A percentile compares a stretch with the other conserved stretches of the same genome.
phyloP scores from a whole-genome alignment of 1,140 invertebrate species.

The Dendroctonus ponderosae region DNA sequence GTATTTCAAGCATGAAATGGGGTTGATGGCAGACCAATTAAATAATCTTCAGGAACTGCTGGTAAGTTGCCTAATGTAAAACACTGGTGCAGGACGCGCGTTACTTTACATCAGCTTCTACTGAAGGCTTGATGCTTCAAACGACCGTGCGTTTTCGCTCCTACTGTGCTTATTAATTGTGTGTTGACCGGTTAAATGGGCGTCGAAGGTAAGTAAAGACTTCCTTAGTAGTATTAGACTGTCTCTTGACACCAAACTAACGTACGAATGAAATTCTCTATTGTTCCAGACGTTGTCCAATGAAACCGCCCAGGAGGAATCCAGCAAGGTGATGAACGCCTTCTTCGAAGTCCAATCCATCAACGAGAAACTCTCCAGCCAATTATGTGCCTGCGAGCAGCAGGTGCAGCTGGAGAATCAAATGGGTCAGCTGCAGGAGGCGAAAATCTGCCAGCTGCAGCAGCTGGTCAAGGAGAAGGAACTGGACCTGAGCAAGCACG shows the following conservation, averaged over 20 bases:
- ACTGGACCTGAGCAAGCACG: slow-evolving; percentile 34
- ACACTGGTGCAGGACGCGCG: too few species aligned
- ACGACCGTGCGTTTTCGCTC: too few species aligned
- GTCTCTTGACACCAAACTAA: too few species aligned
- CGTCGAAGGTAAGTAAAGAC: too few species aligned
- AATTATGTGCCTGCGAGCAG: slow-evolving; percentile 37
- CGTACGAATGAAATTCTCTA: not conserved
- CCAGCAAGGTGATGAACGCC: slow-evolving; percentile 34
- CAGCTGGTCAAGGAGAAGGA: slow-evolving; percentile 36
- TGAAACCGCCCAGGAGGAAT: slow-evolving; percentile 37
- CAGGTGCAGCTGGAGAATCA: slow-evolving; percentile 38
- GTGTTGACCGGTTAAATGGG: too few species aligned
- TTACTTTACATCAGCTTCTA: too few species aligned
- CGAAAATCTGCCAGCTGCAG: slow-evolving; percentile 40
- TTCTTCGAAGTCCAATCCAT: slow-evolving; percentile 36
- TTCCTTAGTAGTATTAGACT: too few species aligned
- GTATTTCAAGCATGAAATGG: slow-evolving; percentile 44
- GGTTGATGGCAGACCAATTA: slow-evolving; percentile 40
- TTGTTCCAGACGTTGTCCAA: slow-evolving; percentile 40
- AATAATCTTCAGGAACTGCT: slow-evolving; percentile 40
- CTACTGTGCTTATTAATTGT: too few species aligned
- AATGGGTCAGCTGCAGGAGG: slow-evolving; percentile 39
- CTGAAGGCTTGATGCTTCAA: too few species aligned
- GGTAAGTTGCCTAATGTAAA: slow-evolving; percentile 24
- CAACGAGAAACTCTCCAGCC: slow-evolving; percentile 35